Conservation (phyloP, 64 coral and sea anemone species). For the Astreopora myriophthalma region DNA sequence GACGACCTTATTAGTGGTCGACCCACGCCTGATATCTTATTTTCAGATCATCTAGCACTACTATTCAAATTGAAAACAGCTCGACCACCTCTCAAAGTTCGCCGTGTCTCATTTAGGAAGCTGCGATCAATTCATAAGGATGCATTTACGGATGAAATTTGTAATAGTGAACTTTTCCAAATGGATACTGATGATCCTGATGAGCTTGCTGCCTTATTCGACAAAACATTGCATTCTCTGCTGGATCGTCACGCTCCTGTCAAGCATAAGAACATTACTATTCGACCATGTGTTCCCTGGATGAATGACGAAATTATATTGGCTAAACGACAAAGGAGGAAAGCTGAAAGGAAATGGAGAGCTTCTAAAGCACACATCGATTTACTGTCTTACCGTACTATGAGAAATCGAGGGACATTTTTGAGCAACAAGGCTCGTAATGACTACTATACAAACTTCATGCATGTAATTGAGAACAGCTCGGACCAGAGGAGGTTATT, state of each 20-base stretch:
- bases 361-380: no score
- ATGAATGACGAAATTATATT: slow-evolving; percentile 43
- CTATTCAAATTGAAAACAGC: slow-evolving; percentile 16
- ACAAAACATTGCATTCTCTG: slow-evolving; percentile 20
- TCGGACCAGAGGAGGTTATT: no score
- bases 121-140: slow-evolving; percentile 44
- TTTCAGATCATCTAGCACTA: slow-evolving; percentile 45
- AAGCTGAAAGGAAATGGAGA: slow-evolving; percentile 62
- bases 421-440: no score
- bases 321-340: slow-evolving; percentile 44
- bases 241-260: slow-evolving; percentile 48
- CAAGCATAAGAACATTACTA: slow-evolving; percentile 38
- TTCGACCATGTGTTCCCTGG: slow-evolving; percentile 43
- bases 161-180: slow-evolving; percentile 14
- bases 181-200: neutral
- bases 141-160: slow-evolving; percentile 29
- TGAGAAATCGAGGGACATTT: no score
- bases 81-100: slow-evolving; percentile 14
- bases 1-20: slow-evolving; percentile 15
- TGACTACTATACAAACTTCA: no score
- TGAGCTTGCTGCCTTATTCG: neutral
- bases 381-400: no score
- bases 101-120: slow-evolving; percentile 22
- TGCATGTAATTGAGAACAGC: no score
- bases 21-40: slow-evolving; percentile 15